Conservation (phyloP, 2,797 vertebrate genomes). For the Sus cebifrons region DNA sequence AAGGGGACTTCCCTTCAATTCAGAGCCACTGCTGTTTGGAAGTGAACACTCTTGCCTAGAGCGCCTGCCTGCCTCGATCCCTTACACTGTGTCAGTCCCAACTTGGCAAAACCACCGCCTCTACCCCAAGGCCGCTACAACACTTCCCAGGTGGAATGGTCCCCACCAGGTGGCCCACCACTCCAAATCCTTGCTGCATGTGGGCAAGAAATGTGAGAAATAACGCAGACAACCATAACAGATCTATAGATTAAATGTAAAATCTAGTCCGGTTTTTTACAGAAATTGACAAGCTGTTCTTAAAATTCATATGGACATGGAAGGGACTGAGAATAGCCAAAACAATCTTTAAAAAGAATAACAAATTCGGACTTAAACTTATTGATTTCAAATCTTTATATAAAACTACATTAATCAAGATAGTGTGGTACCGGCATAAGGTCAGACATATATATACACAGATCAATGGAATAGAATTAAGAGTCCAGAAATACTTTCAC, state of each 20-base stretch:
- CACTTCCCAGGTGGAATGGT: too few relatives aligned
- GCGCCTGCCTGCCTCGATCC: too few relatives aligned
- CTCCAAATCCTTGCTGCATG: too few relatives aligned
- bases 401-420: slow-evolving; percentile 17
- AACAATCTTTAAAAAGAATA: slow-evolving; percentile 45
- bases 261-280: background rate
- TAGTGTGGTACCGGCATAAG: background rate
- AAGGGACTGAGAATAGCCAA: background rate
- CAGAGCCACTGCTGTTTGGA: too few relatives aligned
- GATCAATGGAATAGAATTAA: background rate
- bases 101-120: too few relatives aligned
- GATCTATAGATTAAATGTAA: background rate
- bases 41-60: too few relatives aligned
- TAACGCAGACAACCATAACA: too few relatives aligned
- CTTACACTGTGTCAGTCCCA: too few relatives aligned
- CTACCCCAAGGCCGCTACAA: too few relatives aligned
- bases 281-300: slow-evolving; percentile 32
- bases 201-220: too few relatives aligned
- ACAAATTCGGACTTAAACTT: slow-evolving; percentile 23
- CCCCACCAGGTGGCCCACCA: too few relatives aligned
- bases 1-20: too few relatives aligned
- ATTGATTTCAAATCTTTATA: slow-evolving; percentile 40
- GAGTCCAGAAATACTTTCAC: background rate
- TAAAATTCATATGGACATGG: background rate
- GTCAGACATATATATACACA: background rate